Percentiles rank a stretch among this genome's conserved stretches.
Evolutionary conservation across 2,797 vertebrate genomes (phyloP).

Genomic region (Triplophysa yarkandensis): DNA sequence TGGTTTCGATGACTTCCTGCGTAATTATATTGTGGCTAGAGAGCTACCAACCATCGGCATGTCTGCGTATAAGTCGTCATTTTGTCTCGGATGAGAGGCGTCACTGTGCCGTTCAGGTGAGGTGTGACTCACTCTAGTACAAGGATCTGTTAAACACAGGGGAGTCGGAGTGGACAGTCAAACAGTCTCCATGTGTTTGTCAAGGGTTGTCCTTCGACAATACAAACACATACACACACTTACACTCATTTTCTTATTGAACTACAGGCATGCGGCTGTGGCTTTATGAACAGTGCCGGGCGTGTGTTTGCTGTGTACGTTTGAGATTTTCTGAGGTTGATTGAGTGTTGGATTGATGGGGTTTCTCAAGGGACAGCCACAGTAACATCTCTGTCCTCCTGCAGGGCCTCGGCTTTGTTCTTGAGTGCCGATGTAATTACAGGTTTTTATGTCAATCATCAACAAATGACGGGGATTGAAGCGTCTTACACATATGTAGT

Average conservation of each 20-base stretch:
- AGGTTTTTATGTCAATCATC: slow-evolving; percentile 49
- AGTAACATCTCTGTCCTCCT: slow-evolving; percentile 35
- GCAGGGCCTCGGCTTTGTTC: slow-evolving; percentile 21
- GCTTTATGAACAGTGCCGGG: slow-evolving; percentile 12
- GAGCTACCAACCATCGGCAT: slow-evolving; percentile 19
- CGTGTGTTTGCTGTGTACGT: slow-evolving; percentile 23
- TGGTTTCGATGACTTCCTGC: slow-evolving; percentile 67
- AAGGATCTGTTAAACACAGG: slow-evolving; percentile 54
- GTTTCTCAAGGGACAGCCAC: slow-evolving; percentile 49
- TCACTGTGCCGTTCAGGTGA: slow-evolving; percentile 28
- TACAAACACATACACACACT: slow-evolving; percentile 50
- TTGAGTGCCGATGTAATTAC: slow-evolving; percentile 49
- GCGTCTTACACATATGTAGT: slow-evolving; percentile 29
- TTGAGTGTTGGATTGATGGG: slow-evolving; percentile 39
- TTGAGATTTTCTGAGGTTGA: slow-evolving; percentile 33
- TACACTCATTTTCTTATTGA: slow-evolving; percentile 25
- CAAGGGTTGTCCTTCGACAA: slow-evolving; percentile 52
- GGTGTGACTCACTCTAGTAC: slow-evolving; percentile 55
- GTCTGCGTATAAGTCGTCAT: slow-evolving; percentile 43
- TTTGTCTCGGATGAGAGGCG: slow-evolving; percentile 36
- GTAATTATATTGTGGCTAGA: slow-evolving; percentile 59
- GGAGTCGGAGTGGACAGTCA: slow-evolving; percentile 50
- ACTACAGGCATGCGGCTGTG: slow-evolving; percentile 4
- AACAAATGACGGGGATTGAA: slow-evolving; percentile 55
- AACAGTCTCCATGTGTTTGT: slow-evolving; percentile 66